Conservation (phyloP, 2,888 invertebrate species). For the Stratiomys singularior region DNA sequence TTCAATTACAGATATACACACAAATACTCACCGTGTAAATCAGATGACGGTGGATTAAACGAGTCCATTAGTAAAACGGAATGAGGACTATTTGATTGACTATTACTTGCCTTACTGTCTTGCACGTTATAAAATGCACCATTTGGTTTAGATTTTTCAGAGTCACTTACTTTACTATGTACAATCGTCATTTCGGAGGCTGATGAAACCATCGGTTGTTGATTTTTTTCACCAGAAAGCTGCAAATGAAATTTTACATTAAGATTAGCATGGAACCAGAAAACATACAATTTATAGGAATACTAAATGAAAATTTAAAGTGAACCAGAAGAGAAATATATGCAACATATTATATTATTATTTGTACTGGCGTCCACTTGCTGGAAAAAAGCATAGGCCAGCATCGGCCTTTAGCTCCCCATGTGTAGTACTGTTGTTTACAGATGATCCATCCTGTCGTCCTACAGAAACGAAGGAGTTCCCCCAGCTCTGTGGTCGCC, state of each 20-base stretch:
- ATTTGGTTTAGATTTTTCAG: slow-evolving; percentile 58
- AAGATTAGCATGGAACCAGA: too few species aligned
- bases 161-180: slow-evolving; percentile 55
- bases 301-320: too few species aligned
- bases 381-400: too few species aligned
- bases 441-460: too few species aligned
- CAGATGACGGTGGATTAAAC: slow-evolving; percentile 62
- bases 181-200: slow-evolving; percentile 59
- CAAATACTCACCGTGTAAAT: slow-evolving; percentile 59
- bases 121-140: slow-evolving; percentile 53
- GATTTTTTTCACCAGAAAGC: slow-evolving; percentile 59
- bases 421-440: too few species aligned
- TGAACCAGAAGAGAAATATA: too few species aligned
- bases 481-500: too few species aligned
- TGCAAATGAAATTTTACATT: slow-evolving; percentile 54
- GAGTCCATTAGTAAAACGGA: slow-evolving; percentile 65
- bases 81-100: slow-evolving; percentile 61
- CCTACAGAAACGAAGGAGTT: too few species aligned
- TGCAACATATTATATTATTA: too few species aligned
- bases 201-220: slow-evolving; percentile 17
- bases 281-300: too few species aligned
- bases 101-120: slow-evolving; percentile 50
- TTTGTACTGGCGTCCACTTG: too few species aligned
- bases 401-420: too few species aligned
- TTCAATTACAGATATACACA: background rate